Evolutionary conservation across 2,797 vertebrate genomes (phyloP).

Genomic region (Syngnathus rostellatus): DNA sequence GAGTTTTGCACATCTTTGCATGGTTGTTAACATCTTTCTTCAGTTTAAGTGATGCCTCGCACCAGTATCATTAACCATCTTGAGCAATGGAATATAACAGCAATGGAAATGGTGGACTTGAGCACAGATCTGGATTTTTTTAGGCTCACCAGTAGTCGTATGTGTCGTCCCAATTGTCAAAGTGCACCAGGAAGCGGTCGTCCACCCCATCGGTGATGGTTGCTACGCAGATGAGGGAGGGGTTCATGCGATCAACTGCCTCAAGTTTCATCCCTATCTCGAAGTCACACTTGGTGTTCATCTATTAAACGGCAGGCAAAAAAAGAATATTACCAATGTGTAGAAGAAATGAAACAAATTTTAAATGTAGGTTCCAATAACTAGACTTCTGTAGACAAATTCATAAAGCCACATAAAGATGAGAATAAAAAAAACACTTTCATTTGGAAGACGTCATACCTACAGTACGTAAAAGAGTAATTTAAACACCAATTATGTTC

Average conservation of each 20-base stretch:
- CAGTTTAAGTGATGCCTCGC: too few relatives aligned
- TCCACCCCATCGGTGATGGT: slow-evolving; percentile 92
- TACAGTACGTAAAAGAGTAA: too few relatives aligned
- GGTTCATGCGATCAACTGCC: slow-evolving; percentile 97
- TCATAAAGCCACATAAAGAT: too few relatives aligned
- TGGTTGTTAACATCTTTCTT: too few relatives aligned
- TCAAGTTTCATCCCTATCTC: slow-evolving; percentile 95
- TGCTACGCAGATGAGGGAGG: slow-evolving; percentile 93
- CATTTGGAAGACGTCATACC: too few relatives aligned
- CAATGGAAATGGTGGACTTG: background rate
- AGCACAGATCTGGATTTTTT: background rate
- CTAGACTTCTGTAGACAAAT: background rate
- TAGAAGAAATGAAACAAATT: background rate
- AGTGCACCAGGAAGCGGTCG: slow-evolving; percentile 91
- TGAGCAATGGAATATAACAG: too few relatives aligned
- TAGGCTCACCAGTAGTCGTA: slow-evolving; percentile 91
- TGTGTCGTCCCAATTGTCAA: slow-evolving; percentile 99
- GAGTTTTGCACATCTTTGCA: too few relatives aligned
- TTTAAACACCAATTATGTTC: too few relatives aligned
- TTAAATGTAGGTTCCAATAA: background rate
- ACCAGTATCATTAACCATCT: too few relatives aligned
- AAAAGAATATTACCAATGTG: too few relatives aligned
- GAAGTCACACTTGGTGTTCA: slow-evolving; percentile 75
- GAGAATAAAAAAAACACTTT: too few relatives aligned
- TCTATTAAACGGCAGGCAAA: slow-evolving; percentile 48